These are phyloP conservation scores for Alosa alosa DNA, from an alignment of 2,113 vertebrate genomes.

Conservation along the genomic window DNA sequence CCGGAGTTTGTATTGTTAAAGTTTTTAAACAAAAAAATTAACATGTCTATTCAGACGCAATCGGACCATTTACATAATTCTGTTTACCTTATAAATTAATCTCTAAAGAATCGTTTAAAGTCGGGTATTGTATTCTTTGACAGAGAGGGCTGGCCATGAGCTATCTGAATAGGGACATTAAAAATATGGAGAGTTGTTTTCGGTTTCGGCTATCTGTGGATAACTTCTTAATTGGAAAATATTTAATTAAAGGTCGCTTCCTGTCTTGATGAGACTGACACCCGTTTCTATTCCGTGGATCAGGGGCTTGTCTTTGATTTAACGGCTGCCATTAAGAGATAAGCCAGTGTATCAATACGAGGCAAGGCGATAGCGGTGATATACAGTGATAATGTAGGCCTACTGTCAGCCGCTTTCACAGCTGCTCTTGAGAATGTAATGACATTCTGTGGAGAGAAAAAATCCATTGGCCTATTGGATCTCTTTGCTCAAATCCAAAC, in stretches of 20 bases:
- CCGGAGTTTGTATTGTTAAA: slow-evolving; percentile 41
- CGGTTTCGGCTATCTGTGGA: neutral
- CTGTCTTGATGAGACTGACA: slow-evolving; percentile 1
- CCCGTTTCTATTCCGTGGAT: slow-evolving; percentile 8
- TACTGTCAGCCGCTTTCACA: slow-evolving; percentile 5
- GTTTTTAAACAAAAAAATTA: slow-evolving; percentile 45
- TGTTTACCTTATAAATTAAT: slow-evolving; percentile 50
- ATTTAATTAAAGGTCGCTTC: neutral
- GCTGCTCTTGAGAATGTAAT: neutral
- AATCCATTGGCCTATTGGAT: neutral
- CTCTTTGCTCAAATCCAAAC: neutral
- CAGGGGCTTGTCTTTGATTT: slow-evolving; percentile 3
- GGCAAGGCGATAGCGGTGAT: slow-evolving; percentile 9
- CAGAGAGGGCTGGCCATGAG: neutral
- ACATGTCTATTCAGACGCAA: slow-evolving; percentile 49
- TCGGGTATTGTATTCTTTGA: slow-evolving; percentile 8
- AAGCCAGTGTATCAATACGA: slow-evolving; percentile 11
- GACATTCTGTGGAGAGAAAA: neutral
- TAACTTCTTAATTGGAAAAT: slow-evolving; percentile 12
- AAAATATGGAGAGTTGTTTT: neutral
- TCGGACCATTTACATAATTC: slow-evolving; percentile 47
- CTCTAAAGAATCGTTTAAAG: slow-evolving; percentile 36
- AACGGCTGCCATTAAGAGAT: slow-evolving; percentile 10
- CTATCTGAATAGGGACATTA: slow-evolving; percentile 8
- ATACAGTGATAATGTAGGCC: slow-evolving; percentile 1